Conservation (phyloP, 1,140 invertebrate species). For the Triops cancriformis region DNA sequence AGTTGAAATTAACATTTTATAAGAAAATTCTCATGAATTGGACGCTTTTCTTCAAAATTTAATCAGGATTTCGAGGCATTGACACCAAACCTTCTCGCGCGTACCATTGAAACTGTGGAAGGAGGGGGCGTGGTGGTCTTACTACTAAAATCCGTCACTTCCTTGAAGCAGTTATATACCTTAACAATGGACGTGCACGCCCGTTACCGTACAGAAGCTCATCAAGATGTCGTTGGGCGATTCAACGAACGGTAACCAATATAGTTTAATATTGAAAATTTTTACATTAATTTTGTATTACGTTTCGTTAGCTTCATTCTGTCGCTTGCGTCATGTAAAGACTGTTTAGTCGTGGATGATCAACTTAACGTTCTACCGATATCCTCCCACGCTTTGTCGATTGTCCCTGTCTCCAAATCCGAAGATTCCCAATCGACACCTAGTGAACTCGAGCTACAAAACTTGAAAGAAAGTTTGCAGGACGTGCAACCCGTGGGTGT, state of each 20-base stretch:
- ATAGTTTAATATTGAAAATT: neutral
- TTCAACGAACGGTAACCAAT: slow-evolving; percentile 78
- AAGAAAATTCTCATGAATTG: too few relatives aligned
- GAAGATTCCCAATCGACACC: slow-evolving; percentile 40
- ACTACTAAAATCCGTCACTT: slow-evolving; percentile 69
- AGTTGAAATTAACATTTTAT: too few relatives aligned
- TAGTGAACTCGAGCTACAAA: slow-evolving; percentile 49
- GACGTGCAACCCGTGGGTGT: slow-evolving; percentile 85
- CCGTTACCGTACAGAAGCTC: slow-evolving; percentile 86
- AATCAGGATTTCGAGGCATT: slow-evolving; percentile 94
- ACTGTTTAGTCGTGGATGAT: slow-evolving; percentile 90
- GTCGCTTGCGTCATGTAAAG: slow-evolving; percentile 76
- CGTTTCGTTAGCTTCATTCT: slow-evolving; percentile 65
- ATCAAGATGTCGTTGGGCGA: slow-evolving; percentile 80
- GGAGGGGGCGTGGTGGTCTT: slow-evolving; percentile 91
- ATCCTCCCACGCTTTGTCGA: slow-evolving; percentile 74
- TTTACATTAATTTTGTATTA: neutral
- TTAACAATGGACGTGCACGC: slow-evolving; percentile 99
- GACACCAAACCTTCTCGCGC: slow-evolving; percentile 94
- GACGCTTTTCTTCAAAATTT: neutral
- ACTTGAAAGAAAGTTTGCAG: slow-evolving; percentile 64
- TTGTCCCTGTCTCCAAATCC: slow-evolving; percentile 51
- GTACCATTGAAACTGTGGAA: slow-evolving; percentile 97
- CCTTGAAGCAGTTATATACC: slow-evolving; percentile 88
- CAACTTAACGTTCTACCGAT: slow-evolving; percentile 84